Percentiles rank a stretch among this genome's conserved stretches.
Evolutionary conservation across 2,113 vertebrate species (phyloP).

Genomic region (Neolamprologus cancellatus): DNA sequence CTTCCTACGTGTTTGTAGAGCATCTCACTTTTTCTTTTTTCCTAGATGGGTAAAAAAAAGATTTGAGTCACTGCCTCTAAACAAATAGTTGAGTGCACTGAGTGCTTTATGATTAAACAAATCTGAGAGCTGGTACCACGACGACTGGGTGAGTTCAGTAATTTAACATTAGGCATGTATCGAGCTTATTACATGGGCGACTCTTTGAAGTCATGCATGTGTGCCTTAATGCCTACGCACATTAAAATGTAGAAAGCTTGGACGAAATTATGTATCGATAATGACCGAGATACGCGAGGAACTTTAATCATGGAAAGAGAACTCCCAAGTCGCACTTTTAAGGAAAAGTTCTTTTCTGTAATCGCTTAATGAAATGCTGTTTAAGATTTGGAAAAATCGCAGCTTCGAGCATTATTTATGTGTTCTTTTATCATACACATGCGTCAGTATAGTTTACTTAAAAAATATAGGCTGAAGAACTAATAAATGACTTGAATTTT

Average conservation of each 20-base stretch:
- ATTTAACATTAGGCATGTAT: constrained; percentile 1
- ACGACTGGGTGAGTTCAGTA: background rate
- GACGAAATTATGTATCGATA: background rate
- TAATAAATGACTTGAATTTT: background rate
- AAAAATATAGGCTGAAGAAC: background rate
- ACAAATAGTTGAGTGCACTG: background rate
- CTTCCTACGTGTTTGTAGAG: background rate
- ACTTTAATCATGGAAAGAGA: constrained; percentile 3
- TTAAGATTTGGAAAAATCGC: constrained; percentile 5
- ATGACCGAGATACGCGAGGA: background rate
- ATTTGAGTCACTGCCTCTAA: background rate
- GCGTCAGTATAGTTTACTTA: background rate
- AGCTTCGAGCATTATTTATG: background rate
- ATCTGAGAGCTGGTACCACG: background rate
- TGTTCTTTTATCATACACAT: constrained; percentile 3
- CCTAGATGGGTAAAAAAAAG: background rate
- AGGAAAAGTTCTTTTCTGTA: background rate
- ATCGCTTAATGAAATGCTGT: background rate
- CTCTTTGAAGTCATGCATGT: constrained; percentile 20
- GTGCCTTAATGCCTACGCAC: background rate
- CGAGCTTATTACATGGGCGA: background rate
- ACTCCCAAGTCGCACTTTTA: constrained; percentile 7
- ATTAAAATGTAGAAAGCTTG: background rate
- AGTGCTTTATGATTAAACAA: background rate
- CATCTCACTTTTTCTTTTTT: background rate